Evolutionary conservation across 1,140 invertebrate genomes (phyloP).

Genomic region (Brachionus asplanchnoidis): DNA sequence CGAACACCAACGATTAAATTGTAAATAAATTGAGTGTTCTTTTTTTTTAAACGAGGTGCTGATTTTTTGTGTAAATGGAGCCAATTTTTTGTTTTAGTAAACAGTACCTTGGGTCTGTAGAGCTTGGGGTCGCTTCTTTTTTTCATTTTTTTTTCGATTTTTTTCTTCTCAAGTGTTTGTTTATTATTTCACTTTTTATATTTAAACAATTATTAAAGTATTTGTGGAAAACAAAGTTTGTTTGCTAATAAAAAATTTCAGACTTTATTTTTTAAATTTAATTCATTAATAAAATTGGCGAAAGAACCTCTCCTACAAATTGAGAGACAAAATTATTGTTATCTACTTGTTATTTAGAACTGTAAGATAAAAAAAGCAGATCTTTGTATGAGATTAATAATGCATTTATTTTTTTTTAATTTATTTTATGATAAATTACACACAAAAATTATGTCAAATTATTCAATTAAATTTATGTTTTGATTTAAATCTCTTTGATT

Average conservation of each 20-base stretch:
- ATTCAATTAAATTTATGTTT: too few relatives aligned
- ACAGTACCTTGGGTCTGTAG: neutral
- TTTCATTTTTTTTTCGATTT: neutral
- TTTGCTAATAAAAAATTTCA: neutral
- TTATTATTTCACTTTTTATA: neutral
- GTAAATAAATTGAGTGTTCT: neutral
- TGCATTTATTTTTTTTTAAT: too few relatives aligned
- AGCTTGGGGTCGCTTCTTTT: neutral
- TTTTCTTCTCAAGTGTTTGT: neutral
- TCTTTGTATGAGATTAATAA: too few relatives aligned
- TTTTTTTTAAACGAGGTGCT: neutral
- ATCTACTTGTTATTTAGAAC: too few relatives aligned
- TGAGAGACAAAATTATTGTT: too few relatives aligned
- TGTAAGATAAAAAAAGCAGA: too few relatives aligned
- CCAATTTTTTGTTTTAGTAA: conserved; percentile 4
- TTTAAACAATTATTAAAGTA: neutral
- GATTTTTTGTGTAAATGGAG: neutral
- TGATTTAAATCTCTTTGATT: too few relatives aligned
- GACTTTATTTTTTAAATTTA: neutral
- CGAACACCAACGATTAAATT: neutral
- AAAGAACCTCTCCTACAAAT: too few relatives aligned
- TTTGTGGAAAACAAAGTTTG: neutral
- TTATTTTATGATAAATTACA: too few relatives aligned
- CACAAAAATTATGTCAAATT: too few relatives aligned
- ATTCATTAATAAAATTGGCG: too few relatives aligned